Evolutionary conservation across 1,140 invertebrate species (phyloP), one percentile per base, ranked within the genome.

Genomic region (Lepidostoma basale): DNA sequence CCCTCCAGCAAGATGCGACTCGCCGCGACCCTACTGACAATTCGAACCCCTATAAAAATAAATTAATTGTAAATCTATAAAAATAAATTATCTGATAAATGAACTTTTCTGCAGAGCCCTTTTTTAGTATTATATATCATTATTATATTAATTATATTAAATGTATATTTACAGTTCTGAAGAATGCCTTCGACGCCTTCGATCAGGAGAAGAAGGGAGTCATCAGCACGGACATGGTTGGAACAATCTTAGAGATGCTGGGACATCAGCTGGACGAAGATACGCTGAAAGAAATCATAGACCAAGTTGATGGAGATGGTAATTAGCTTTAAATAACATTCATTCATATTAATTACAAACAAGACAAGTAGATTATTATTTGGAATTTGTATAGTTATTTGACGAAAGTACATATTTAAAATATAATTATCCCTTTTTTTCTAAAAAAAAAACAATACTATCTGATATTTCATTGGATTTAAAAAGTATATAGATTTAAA

Each of bases 131-230:
- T 36, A 36, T n/a, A n/a, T n/a, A n/a, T n/a, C n/a, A 33, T 33
- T 12, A 6, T 10, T 16, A 18, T 45, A 14, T 45, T 18, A 23
- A 28, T 5, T 26, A 54, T 23, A 23, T 54, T 3, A 3, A 54
- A 23, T 3, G 12, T 9, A 26, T 54, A 3, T 67, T 73, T 75
- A 22, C 75, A 92, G 90, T 92, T 80, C 80, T 92, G 62, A 86
- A 88, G 67, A 90, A 89, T 74, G 90, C 90, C 12, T 93, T 93
- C 78, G 87, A 90, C 73, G 90, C 91, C 39, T 93, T 93, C 76
- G 92, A 93, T 75, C 87, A 88, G 36, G 90, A 91, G 62, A 90
- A 89, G 73, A 89, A 88, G 58, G 90, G 91, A 1, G 86, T 83
- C 68, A 92, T 93, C 72, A 85, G 86, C 62, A 87, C 88, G 49